phyloP scores from a whole-genome alignment of 2,113 vertebrate genomes.

The Heliornis fulica region DNA sequence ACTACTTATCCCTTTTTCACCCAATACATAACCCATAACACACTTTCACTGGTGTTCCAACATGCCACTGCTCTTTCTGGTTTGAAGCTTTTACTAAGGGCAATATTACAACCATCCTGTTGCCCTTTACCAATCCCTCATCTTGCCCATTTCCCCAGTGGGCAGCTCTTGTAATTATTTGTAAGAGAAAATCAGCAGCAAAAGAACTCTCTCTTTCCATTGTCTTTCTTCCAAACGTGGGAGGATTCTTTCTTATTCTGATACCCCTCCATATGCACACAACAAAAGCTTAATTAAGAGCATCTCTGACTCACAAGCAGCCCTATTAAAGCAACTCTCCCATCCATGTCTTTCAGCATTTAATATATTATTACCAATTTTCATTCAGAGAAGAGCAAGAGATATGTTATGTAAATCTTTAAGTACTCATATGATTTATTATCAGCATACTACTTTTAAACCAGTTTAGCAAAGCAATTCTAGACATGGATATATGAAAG shows the following conservation, averaged over 20 bases:
- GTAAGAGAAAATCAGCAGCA: neutral
- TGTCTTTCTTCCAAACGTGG: neutral
- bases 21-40: neutral
- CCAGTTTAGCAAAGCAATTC: neutral
- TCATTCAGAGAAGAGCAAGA: neutral
- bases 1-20: neutral
- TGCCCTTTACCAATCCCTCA: neutral
- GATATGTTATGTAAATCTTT: neutral
- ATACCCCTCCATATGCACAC: neutral
- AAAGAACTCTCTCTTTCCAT: neutral
- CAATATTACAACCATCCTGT: neutral
- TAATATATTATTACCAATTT: neutral
- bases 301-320: slow-evolving; percentile 26
- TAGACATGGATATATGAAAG: neutral
- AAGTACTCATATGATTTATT: neutral
- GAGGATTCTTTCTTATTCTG: neutral
- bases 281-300: slow-evolving; percentile 28
- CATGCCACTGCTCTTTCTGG: neutral
- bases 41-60: neutral
- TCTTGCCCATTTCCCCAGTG: neutral
- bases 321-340: neutral
- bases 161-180: neutral
- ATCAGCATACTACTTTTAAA: neutral
- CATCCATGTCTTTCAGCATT: neutral
- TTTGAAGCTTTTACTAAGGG: neutral